Evolutionary conservation across 2,797 vertebrate genomes (phyloP).

Genomic region (Sebastes iracundus): DNA sequence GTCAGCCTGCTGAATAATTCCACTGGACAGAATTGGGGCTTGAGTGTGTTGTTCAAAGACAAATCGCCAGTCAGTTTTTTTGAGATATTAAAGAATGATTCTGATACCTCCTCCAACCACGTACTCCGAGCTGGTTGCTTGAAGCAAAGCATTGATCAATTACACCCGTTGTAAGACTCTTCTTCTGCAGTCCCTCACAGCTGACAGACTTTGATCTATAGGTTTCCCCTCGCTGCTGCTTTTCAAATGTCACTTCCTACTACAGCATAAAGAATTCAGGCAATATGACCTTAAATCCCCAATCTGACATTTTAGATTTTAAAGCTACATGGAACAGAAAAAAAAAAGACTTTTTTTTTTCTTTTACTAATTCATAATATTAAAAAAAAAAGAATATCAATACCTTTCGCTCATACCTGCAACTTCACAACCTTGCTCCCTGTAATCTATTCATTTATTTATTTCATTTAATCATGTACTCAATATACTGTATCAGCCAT

Average conservation of each 20-base stretch:
- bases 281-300: conserved; percentile 13
- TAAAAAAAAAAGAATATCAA: not conserved
- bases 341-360: not conserved
- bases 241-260: conserved; percentile 55
- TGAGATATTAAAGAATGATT: conserved; percentile 29
- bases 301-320: conserved; percentile 21
- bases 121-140: not conserved
- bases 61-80: conserved; percentile 1
- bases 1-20: conserved; percentile 23
- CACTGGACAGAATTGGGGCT: conserved; percentile 34
- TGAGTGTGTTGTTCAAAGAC: conserved; percentile 22
- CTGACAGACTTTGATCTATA: conserved; percentile 21
- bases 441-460: not conserved
- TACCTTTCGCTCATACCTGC: not conserved
- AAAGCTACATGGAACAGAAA: not conserved
- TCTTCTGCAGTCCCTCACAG: conserved; percentile 6
- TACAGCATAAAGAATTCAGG: not conserved
- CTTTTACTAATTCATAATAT: not conserved
- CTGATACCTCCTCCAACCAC: not conserved
- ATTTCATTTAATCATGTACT: not conserved
- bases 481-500: not conserved
- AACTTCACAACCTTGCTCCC: not conserved
- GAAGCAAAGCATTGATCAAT: conserved; percentile 29
- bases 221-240: not conserved
- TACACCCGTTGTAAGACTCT: not conserved